These are phyloP conservation scores for Oligia strigilis DNA, from an alignment of 2,888 invertebrate genomes.

Conservation along the genomic window DNA sequence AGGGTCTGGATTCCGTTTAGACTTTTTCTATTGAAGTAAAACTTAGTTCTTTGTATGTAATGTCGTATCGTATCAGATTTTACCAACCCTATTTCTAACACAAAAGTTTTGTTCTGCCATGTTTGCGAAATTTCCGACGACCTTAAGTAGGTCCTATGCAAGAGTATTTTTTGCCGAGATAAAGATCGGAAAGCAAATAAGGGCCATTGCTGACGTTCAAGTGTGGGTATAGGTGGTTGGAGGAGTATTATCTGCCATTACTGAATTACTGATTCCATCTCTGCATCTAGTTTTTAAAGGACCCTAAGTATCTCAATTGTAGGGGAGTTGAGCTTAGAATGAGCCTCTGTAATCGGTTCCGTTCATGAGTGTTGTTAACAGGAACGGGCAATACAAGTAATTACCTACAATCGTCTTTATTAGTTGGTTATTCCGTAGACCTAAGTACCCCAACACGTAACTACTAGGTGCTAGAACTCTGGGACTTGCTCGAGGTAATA, in stretches of 20 bases:
- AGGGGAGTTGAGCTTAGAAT: slow-evolving; percentile 34
- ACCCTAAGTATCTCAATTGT: slow-evolving; percentile 38
- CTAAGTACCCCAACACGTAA: slow-evolving; percentile 3
- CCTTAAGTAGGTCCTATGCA: neutral
- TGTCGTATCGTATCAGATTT: slow-evolving; percentile 8
- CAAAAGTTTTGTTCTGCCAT: neutral
- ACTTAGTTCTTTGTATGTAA: neutral
- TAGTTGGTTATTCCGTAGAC: slow-evolving; percentile 6
- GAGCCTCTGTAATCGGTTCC: slow-evolving; percentile 38
- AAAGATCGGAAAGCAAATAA: slow-evolving; percentile 21
- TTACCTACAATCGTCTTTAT: slow-evolving; percentile 37
- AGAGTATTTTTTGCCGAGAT: neutral
- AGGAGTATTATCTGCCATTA: slow-evolving; percentile 29
- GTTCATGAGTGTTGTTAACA: slow-evolving; percentile 49
- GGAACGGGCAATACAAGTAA: slow-evolving; percentile 22
- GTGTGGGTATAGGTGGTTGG: slow-evolving; percentile 28
- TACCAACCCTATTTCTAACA: neutral
- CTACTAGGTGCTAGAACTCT: neutral
- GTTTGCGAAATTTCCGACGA: neutral
- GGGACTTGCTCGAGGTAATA: slow-evolving; percentile 6
- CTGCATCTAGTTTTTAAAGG: slow-evolving; percentile 28
- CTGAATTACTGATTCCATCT: slow-evolving; percentile 37
- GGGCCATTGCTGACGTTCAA: slow-evolving; percentile 29
- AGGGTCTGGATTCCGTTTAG: neutral
- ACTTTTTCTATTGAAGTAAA: slow-evolving; percentile 23